phyloP scores from a whole-genome alignment of 2,113 vertebrate genomes.

The Rhizomys pruinosus region DNA sequence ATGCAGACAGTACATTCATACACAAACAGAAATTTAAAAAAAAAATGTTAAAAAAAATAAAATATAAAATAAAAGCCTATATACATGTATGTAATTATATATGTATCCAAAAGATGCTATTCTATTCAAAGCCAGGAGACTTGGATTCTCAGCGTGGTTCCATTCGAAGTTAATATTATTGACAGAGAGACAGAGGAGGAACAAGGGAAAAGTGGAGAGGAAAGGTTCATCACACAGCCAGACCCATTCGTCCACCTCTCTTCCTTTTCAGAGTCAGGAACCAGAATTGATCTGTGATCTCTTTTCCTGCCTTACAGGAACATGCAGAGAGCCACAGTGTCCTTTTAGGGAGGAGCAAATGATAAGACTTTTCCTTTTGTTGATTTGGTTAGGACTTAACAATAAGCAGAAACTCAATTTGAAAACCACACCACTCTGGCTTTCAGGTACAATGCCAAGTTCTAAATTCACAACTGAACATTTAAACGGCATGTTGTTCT shows the following conservation, averaged over 20 bases:
- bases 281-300: conserved; percentile 37
- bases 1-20: no score
- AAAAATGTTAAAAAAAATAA: no score
- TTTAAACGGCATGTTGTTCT: not conserved
- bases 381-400: not conserved
- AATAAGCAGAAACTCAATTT: conserved; percentile 47
- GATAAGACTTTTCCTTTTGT: not conserved
- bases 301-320: conserved; percentile 61
- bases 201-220: not conserved
- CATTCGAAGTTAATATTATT: not conserved
- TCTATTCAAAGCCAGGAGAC: conserved; percentile 2
- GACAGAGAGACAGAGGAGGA: not conserved
- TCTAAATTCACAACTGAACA: conserved; percentile 53
- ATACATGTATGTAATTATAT: no score
- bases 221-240: conserved; percentile 32
- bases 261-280: conserved; percentile 47
- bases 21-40: no score
- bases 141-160: not conserved
- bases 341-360: conserved; percentile 25
- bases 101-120: not conserved
- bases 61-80: no score
- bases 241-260: not conserved
- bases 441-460: not conserved
- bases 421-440: conserved; percentile 11
- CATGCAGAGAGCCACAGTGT: conserved; percentile 1